Evolutionary conservation across 1,140 invertebrate species (phyloP).

Genomic region (Rhyzopertha dominica): DNA sequence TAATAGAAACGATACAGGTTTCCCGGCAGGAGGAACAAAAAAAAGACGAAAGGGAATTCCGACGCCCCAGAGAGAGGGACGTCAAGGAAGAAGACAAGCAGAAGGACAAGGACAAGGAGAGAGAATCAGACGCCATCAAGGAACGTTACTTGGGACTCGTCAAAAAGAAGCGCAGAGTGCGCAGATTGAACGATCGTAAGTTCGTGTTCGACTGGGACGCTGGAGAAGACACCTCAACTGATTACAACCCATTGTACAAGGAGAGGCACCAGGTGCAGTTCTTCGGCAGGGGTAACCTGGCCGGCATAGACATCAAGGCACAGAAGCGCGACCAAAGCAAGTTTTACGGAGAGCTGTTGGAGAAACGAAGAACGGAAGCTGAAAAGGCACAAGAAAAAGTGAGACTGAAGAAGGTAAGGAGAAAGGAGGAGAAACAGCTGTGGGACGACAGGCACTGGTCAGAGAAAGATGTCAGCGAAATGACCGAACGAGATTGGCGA

Average conservation of each 20-base stretch:
- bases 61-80: slow-evolving; percentile 45
- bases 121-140: slow-evolving; percentile 87
- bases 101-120: slow-evolving; percentile 79
- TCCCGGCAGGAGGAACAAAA: slow-evolving; percentile 26
- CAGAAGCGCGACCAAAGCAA: slow-evolving; percentile 97
- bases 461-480: slow-evolving; percentile 89
- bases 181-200: slow-evolving; percentile 94
- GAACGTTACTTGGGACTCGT: slow-evolving; percentile 92
- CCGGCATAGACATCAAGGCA: slow-evolving; percentile 94
- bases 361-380: slow-evolving; percentile 90
- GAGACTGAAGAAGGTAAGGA: slow-evolving; percentile 88
- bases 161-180: slow-evolving; percentile 88
- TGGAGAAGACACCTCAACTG: slow-evolving; percentile 94
- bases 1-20: slow-evolving; percentile 37
- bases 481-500: slow-evolving; percentile 99
- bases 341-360: slow-evolving; percentile 95
- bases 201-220: slow-evolving; percentile 99
- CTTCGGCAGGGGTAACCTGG: slow-evolving; percentile 95
- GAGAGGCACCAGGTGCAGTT: slow-evolving; percentile 95
- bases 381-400: slow-evolving; percentile 98
- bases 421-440: slow-evolving; percentile 96
- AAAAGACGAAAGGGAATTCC: slow-evolving; percentile 29
- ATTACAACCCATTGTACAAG: slow-evolving; percentile 97
- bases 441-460: slow-evolving; percentile 99
- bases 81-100: slow-evolving; percentile 48